Evolutionary conservation across 2,797 vertebrate species (phyloP).

Genomic region (Eupleurogrammus muticus): DNA sequence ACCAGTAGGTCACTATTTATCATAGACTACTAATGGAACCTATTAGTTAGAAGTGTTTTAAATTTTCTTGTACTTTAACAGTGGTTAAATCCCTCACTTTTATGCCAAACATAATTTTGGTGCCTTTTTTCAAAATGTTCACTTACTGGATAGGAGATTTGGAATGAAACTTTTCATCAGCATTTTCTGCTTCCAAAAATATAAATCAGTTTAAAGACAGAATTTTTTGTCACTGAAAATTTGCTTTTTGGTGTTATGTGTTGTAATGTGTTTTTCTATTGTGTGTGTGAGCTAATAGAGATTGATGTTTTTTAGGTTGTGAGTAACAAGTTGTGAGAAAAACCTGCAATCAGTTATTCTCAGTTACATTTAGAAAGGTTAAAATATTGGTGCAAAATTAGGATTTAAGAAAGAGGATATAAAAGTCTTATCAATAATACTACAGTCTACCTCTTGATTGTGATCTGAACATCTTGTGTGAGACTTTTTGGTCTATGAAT

Average conservation of each 20-base stretch:
- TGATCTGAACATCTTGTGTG: not conserved
- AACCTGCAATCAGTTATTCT: too few species aligned
- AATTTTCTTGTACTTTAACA: not conserved
- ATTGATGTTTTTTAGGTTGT: too few species aligned
- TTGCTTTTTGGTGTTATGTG: too few species aligned
- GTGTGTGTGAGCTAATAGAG: too few species aligned
- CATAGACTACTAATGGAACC: not conserved
- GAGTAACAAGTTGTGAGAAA: too few species aligned
- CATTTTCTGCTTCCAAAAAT: too few species aligned
- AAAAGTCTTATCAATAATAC: not conserved
- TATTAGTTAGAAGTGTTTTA: not conserved
- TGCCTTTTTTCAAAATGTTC: not conserved
- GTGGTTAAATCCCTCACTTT: not conserved
- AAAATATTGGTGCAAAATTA: too few species aligned
- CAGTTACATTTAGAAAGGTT: too few species aligned
- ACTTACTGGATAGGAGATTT: not conserved
- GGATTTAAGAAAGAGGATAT: not conserved
- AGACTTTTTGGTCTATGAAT: conserved; percentile 9
- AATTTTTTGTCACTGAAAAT: too few species aligned
- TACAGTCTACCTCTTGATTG: not conserved
- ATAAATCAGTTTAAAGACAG: too few species aligned
- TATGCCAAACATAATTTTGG: too few species aligned
- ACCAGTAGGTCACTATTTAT: not conserved
- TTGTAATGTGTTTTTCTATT: too few species aligned
- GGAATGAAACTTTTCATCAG: not conserved